Evolutionary conservation across 2,113 vertebrate genomes (phyloP), one percentile per base, ranked within the genome.

Genomic region (Falco punctatus): DNA sequence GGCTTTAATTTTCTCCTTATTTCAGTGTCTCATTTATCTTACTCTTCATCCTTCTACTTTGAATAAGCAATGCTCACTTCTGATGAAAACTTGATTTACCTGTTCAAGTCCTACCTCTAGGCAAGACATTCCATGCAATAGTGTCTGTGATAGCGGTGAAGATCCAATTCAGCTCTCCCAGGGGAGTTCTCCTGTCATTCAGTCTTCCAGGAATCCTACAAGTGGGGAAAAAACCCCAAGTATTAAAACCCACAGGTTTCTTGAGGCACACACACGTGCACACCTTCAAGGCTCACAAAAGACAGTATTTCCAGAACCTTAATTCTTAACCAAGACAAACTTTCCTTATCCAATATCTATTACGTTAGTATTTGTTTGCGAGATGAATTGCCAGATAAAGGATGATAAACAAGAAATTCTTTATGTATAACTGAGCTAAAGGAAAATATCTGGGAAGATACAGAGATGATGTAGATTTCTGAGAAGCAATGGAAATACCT

Each of bases 111-210:
- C 95, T 82, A 99, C 99, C 99, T 98, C 99, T 98, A 6, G 99
- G 99, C 90, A 99, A 97, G 74, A 99, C 99, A 1, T 99, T 99
- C 99, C 99, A 99, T 0, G 99, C 99, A 5, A 99, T 99, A 49
- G 99, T 99, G 97, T 99, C 99, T 0, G 99, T 99, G 98, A 99
- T 99, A 32, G 99, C 99, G 0, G 99, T 99, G 98, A 99, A 99
- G 98, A 99, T 99, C 99, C 99, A 99, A 97, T 99, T 99, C 92
- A 99, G 99, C 87, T 99, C 99, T 52, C 99, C 99, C 75, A 99
- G 98, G 5, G 99, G 99, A 1, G 99, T 99, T 71, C 99, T 99
- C 88, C 99, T 98, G 98, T 99, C 99, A 9, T 99, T 99, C 90
- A 99, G 98, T 80, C 99, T 98, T 38, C 99, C 99, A 5, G 99